Evolutionary conservation across 2,888 invertebrate genomes (phyloP), one percentile per base, ranked within the genome.

Genomic region (Cantharis rustica): DNA sequence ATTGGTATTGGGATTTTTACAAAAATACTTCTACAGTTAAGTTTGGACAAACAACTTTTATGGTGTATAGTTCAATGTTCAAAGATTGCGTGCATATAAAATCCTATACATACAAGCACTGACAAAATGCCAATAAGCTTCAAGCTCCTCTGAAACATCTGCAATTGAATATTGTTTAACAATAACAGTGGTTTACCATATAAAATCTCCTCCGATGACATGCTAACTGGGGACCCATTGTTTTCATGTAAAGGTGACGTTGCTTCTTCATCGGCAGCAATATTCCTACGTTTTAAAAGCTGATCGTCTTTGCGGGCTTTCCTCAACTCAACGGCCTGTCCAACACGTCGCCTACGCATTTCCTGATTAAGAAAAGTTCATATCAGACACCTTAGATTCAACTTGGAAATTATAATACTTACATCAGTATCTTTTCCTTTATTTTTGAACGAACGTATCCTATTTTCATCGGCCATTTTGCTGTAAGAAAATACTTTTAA

Each of bases 271-370:
- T 90, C 90, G 15, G 90, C 91, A 1, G 91, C 88, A 81, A 98
- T 91, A 82, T 98, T 98, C 74, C 98, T 91, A 16, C 96, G 90
- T 88, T 99, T 99, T 73, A 95, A 92, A 61, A 99, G 89, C 86
- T 98, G 97, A 83, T 98, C 98, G 87, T 98, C 98, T 82, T 98
- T 95, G 75, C 95, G 95, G 16, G 96, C 95, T 89, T 98, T 98
- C 15, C 99, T 92, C 31, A 99, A 90, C 82, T 98, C 96, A 2
- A 99, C 93, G 2, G 95, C 95, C 68, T 95, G 93, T 87, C 98
- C 98, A 77, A 93, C 95, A 74, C 99, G 92, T 80, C 97, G 93
- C 80, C 97, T 92, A 69, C 98, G 93, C 87, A 98, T 93, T 82
- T 97, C 96, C 96, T 96, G 79, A 64, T 61, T 69, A 69, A 71